phyloP scores from a whole-genome alignment of 2,113 vertebrate genomes.

The Chitala chitala region DNA sequence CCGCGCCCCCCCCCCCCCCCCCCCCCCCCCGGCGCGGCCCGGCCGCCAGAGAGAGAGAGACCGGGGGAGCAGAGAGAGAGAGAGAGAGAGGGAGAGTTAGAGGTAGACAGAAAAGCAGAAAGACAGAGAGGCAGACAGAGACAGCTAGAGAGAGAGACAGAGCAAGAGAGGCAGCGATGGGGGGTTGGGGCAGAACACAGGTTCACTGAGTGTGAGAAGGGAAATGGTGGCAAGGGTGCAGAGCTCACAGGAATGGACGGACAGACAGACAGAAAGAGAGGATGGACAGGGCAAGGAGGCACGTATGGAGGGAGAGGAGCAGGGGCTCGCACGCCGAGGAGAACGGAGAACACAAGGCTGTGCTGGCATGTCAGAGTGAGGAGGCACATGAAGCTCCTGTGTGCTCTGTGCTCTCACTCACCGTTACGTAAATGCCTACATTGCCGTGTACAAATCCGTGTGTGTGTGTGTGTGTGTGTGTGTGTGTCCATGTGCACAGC shows the following conservation, averaged over 20 bases:
- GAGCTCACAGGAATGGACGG: no score
- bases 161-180: background rate
- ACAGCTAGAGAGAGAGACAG: conserved; percentile 49
- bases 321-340: conserved; percentile 1
- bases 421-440: background rate
- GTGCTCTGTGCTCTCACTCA: background rate
- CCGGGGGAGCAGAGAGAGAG: background rate
- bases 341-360: background rate
- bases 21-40: no score
- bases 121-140: conserved; percentile 54
- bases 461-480: background rate
- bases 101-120: conserved; percentile 30
- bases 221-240: no score
- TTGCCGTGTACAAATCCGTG: background rate
- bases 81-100: conserved; percentile 38
- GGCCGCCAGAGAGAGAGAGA: no score
- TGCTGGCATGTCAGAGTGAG: background rate
- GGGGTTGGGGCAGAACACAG: background rate
- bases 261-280: no score
- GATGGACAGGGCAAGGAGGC: conserved; percentile 33
- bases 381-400: background rate
- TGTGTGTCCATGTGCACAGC: background rate
- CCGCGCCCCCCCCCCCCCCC: no score
- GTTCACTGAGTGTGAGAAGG: no score
- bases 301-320: conserved; percentile 36